These are phyloP conservation scores for Thyatira batis DNA, from an alignment of 2,888 invertebrate genomes.

Conservation along the genomic window DNA sequence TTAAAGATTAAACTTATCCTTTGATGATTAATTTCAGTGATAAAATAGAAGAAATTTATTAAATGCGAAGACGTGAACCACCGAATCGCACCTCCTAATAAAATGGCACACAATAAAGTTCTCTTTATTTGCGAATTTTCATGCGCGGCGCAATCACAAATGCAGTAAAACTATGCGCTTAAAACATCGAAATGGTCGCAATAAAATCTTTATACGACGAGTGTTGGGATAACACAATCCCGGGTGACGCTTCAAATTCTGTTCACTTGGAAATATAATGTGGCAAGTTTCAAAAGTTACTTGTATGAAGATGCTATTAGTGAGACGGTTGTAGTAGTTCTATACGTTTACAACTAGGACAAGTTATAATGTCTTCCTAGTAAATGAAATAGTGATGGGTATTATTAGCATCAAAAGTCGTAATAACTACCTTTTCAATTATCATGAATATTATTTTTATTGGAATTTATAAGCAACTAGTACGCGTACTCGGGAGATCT, in stretches of 20 bases:
- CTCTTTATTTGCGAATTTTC: slow-evolving; percentile 1
- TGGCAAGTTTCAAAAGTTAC: background rate
- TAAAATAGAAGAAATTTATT: background rate
- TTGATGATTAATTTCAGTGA: background rate
- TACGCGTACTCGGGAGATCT: too few species aligned
- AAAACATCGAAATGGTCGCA: slow-evolving; percentile 14
- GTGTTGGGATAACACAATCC: slow-evolving; percentile 12
- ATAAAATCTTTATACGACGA: slow-evolving; percentile 22
- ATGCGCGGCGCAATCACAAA: background rate
- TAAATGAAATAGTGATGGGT: too few species aligned
- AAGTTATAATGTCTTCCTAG: too few species aligned
- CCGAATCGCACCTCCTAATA: background rate
- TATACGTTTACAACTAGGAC: too few species aligned
- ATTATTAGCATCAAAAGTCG: too few species aligned
- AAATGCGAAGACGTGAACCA: background rate
- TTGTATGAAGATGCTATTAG: background rate
- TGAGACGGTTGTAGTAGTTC: too few species aligned
- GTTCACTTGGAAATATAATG: background rate
- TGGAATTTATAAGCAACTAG: too few species aligned
- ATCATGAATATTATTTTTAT: too few species aligned
- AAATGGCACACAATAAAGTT: background rate
- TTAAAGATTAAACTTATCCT: too few species aligned
- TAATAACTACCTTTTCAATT: too few species aligned
- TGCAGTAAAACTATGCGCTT: slow-evolving; percentile 28
- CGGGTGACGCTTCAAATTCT: background rate